Base-by-base conservation (phyloP, 2,888 invertebrate genomes). In the Baronia brevicornis region DNA sequence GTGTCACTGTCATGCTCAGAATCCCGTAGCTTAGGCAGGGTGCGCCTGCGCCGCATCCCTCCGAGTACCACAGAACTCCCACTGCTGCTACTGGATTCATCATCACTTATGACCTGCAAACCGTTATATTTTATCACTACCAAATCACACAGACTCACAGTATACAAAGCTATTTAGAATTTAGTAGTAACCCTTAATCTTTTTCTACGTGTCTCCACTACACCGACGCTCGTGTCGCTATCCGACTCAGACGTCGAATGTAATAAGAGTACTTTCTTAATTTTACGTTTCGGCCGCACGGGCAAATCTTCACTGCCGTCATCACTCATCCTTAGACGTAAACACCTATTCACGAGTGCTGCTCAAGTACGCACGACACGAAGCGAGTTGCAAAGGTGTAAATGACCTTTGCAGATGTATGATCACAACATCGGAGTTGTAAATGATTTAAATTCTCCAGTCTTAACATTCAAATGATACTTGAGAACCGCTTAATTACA, bases 91-190 rank as follows among this genome's bases (percentile, higher is more conserved):
- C 69, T 78, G 5, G 56, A 58, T 27, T 72, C 80, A 23, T 84
- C 85, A 46, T 85, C 87, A 41, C 82, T 73, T 39, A 88, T 65
- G 54, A 84, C 86, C 88, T 89, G 66, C 43, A 84, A 80, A 44
- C 9, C 13, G 33, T 28, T 13, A 43, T 25, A 18, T 14, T 13
- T 25, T 17, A n/a, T 11, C 11, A 20, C 7, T 25, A n/a, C 12
- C 1, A n/a, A n/a, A 20, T 7, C 14, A 18, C 5, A 22, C 5
- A 22, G 19, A 3, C 10, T 6, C 15, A 26, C 5, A 8, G 4
- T 19, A 31, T 2, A 20, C 19, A 35, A n/a, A 6, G 12, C 6
- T 14, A 17, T 25, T 6, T n/a, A n/a, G 15, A 6, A 7, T 5
- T 14, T 13, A 38, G 39, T 51, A 57, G 48, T 70, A 59, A 82